These are phyloP conservation scores for Mactromeris polynyma DNA, from an alignment of 2,888 invertebrate genomes.

Conservation along the genomic window DNA sequence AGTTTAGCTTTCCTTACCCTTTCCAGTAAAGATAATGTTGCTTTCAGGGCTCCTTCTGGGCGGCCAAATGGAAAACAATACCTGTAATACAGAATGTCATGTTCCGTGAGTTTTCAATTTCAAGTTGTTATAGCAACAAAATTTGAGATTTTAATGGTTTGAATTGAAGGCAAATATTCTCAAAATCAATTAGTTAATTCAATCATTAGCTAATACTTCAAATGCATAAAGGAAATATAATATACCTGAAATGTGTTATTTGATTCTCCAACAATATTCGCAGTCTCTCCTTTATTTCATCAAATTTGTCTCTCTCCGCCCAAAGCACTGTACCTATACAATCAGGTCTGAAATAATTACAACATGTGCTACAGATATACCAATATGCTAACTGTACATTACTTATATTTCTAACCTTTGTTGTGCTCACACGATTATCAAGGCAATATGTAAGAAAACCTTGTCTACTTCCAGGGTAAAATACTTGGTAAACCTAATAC, in stretches of 20 bases:
- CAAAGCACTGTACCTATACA: constrained; percentile 99
- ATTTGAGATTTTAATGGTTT: too few species aligned
- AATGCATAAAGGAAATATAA: constrained; percentile 67
- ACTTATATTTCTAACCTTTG: background rate
- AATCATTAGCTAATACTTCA: background rate
- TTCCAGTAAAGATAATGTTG: constrained; percentile 97
- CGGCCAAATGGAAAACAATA: constrained; percentile 99
- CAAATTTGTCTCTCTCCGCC: constrained; percentile 96
- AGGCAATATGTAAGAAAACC: background rate
- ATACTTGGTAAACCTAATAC: background rate
- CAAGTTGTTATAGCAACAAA: too few species aligned
- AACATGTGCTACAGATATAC: background rate
- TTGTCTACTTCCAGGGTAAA: background rate
- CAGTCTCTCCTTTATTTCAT: constrained; percentile 98
- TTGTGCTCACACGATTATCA: background rate
- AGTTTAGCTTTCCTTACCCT: constrained; percentile 88
- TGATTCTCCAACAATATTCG: constrained; percentile 97
- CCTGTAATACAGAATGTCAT: constrained; percentile 88
- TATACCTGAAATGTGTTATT: constrained; percentile 98
- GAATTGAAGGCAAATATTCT: too few species aligned
- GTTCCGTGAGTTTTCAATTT: too few species aligned
- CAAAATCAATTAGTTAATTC: too few species aligned
- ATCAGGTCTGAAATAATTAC: constrained; percentile 94
- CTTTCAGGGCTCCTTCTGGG: constrained; percentile 98
- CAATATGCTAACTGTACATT: background rate